Conservation (phyloP, 2,797 vertebrate genomes). For the Squalus acanthias region DNA sequence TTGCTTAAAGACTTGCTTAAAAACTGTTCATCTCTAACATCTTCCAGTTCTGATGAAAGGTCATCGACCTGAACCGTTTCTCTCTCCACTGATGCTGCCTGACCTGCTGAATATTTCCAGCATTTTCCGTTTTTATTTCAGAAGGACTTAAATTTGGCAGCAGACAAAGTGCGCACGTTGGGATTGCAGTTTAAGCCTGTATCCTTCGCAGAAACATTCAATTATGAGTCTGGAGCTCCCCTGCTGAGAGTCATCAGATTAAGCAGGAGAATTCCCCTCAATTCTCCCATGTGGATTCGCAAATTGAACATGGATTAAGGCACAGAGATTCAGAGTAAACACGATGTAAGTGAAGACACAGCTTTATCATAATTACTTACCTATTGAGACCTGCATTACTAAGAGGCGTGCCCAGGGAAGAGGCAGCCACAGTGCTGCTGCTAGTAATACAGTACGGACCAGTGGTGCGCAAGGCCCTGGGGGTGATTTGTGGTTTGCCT, state of each 20-base stretch:
- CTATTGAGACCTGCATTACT: not conserved
- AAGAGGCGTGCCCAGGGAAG: not conserved
- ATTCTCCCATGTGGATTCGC: not conserved
- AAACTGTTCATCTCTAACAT: no score
- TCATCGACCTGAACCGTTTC: no score
- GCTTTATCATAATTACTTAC: not conserved
- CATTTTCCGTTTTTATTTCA: not conserved
- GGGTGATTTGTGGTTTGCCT: not conserved
- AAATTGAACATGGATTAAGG: not conserved
- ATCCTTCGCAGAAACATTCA: not conserved
- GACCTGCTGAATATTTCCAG: not conserved
- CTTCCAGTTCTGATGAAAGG: no score
- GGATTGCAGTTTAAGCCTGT: not conserved
- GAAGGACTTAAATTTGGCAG: not conserved
- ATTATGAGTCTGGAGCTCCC: not conserved
- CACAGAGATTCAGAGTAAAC: not conserved
- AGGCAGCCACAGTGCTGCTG: not conserved
- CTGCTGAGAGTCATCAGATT: not conserved
- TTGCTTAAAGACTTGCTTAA: no score
- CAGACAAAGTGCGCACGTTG: not conserved
- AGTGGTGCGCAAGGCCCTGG: not conserved
- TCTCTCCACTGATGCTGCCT: no score
- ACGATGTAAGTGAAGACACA: not conserved
- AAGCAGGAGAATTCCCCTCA: not conserved
- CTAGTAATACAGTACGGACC: not conserved